phyloP scores from a whole-genome alignment of 1,140 invertebrate species.

The Maconellicoccus hirsutus region DNA sequence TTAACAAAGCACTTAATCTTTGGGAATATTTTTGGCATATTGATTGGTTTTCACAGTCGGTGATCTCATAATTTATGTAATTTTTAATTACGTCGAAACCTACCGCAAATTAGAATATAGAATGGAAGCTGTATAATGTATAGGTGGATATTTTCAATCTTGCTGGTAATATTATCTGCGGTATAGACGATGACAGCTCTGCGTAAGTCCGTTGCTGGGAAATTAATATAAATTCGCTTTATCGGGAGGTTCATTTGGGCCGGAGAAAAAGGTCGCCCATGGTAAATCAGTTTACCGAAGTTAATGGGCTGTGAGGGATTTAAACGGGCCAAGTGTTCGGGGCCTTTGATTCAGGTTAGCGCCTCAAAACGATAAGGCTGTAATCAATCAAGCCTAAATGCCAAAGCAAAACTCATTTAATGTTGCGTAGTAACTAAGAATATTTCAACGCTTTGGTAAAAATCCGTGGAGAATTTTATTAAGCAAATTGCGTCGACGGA shows the following conservation, averaged over 20 bases:
- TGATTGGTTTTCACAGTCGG: too few relatives aligned
- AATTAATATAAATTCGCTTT: slow-evolving; percentile 10
- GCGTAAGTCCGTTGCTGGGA: not conserved
- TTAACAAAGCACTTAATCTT: too few relatives aligned
- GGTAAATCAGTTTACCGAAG: slow-evolving; percentile 1
- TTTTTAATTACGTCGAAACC: not conserved
- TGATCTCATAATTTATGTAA: not conserved
- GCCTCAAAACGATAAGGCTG: slow-evolving; percentile 2
- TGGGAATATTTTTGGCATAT: too few relatives aligned
- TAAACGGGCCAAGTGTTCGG: not conserved
- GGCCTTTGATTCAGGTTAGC: slow-evolving; percentile 7
- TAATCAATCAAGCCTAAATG: slow-evolving; percentile 9
- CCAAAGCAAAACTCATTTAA: slow-evolving; percentile 5
- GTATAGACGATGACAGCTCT: not conserved
- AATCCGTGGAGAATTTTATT: not conserved
- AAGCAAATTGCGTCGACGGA: not conserved
- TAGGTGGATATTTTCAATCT: not conserved
- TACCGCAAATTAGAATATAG: not conserved
- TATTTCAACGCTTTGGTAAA: not conserved
- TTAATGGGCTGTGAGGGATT: slow-evolving; percentile 7
- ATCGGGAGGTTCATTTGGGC: not conserved
- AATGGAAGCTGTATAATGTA: not conserved
- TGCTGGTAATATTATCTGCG: not conserved
- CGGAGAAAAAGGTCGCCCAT: not conserved
- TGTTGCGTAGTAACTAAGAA: not conserved